Base-by-base conservation (phyloP, 2,113 vertebrate genomes). In the Cyrtonyx montezumae region DNA sequence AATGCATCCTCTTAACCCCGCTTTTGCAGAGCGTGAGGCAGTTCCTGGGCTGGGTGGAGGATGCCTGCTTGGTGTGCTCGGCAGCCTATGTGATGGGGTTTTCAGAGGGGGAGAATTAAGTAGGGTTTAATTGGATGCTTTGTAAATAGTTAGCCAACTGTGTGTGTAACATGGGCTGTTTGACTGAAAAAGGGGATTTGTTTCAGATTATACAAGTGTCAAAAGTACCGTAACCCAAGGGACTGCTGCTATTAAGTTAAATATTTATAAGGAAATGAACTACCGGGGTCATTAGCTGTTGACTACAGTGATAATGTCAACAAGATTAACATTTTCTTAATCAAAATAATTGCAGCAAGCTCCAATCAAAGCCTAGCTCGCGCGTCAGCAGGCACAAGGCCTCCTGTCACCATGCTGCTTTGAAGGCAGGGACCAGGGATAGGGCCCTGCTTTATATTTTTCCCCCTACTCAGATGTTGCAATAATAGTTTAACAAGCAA, bases 71-170 rank as follows among this genome's bases (percentile, higher is more conserved):
- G 93, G 86, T 95, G 91, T 94, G 95, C 94, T 96, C 87, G 45
- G 95, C 93, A 85, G 92, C 93, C 84, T 82, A 82, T 51, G 94
- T 95, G 95, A 96, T 46, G 73, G 94, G 96, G 96, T 97, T 97
- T 97, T 97, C 95, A 69, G 96, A 91, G 79, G 87, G 91, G 91
- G 94, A 91, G 97, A 97, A 97, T 98, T 97, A 98, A 98, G 97
- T 94, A 97, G 97, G 96, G 97, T 98, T 98, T 98, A 98, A 98
- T 97, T 98, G 97, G 97, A 92, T 96, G 91, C 97, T 98, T 98
- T 97, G 97, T 98, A 97, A 97, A 97, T 97, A 97, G 84, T 86
- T 96, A 94, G 96, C 96, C 96, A 97, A 96, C 96, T 98, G 90
- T 97, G 97, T 97, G 92, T 90, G 87, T 95, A 97, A 97, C 87